phyloP scores from a whole-genome alignment of 2,888 invertebrate species.

The Xylota segnis region DNA sequence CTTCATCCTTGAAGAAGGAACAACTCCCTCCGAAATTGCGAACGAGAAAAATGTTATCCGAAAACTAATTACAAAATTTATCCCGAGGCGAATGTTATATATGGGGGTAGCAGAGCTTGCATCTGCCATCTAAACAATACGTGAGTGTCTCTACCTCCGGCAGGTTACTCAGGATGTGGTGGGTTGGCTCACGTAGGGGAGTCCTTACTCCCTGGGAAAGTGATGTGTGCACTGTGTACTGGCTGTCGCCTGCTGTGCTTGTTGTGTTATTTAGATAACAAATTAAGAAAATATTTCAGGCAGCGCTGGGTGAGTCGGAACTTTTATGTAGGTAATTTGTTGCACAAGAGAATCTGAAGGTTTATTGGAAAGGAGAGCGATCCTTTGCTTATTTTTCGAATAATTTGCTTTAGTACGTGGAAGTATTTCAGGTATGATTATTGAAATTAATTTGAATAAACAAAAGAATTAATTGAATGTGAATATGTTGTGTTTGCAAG shows the following conservation, averaged over 20 bases:
- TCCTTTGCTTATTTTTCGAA: neutral
- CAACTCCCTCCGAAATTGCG: neutral
- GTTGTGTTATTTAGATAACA: conserved; percentile 13
- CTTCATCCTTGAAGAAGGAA: neutral
- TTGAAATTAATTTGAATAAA: neutral
- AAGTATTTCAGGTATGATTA: neutral
- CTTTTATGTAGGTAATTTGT: neutral
- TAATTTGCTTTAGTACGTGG: neutral
- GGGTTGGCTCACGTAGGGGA: neutral
- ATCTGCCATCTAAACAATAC: conserved; percentile 5
- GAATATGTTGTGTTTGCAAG: neutral
- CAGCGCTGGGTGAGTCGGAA: neutral
- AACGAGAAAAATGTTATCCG: neutral
- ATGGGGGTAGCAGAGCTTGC: neutral
- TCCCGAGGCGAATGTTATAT: neutral
- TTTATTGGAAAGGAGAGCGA: neutral
- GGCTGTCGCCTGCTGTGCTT: neutral
- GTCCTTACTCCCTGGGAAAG: neutral
- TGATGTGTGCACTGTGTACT: neutral
- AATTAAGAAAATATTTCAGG: neutral
- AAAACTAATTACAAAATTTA: conserved; percentile 31
- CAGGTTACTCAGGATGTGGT: neutral
- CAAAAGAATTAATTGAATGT: neutral
- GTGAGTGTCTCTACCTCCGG: neutral
- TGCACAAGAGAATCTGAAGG: neutral